phyloP scores from a whole-genome alignment of 2,888 invertebrate species.

The Hydrotaea cyrtoneurina region DNA sequence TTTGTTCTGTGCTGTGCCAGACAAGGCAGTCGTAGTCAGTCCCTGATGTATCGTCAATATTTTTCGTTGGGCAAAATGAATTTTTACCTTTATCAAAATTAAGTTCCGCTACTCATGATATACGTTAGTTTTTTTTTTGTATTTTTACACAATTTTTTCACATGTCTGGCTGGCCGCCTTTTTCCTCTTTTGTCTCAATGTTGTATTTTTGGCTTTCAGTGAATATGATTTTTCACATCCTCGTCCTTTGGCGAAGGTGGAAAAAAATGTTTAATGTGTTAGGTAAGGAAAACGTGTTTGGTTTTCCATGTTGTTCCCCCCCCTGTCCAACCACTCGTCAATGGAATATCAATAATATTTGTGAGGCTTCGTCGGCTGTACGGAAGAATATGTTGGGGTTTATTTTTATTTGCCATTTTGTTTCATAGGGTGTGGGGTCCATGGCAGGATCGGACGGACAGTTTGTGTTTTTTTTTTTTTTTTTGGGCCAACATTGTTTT shows the following conservation, averaged over 20 bases:
- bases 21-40: constrained; percentile 25
- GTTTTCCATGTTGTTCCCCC: not conserved
- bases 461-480: constrained; percentile 28
- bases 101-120: constrained; percentile 68
- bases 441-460: not conserved
- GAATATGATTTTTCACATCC: not conserved
- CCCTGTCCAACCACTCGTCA: constrained; percentile 28
- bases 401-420: constrained; percentile 60
- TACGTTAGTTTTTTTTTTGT: constrained; percentile 34
- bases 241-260: not conserved
- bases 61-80: constrained; percentile 63
- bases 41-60: constrained; percentile 70
- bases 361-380: constrained; percentile 32
- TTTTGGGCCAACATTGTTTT: constrained; percentile 24
- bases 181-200: constrained; percentile 55
- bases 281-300: not conserved
- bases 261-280: not conserved
- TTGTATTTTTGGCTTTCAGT: constrained; percentile 41
- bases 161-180: constrained; percentile 57
- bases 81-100: constrained; percentile 71
- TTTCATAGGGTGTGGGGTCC: not conserved
- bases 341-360: constrained; percentile 67
- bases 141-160: constrained; percentile 56
- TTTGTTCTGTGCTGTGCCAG: not conserved
- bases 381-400: constrained; percentile 55